Evolutionary conservation across 2,888 invertebrate genomes (phyloP).

Genomic region (Cryptus armator): DNA sequence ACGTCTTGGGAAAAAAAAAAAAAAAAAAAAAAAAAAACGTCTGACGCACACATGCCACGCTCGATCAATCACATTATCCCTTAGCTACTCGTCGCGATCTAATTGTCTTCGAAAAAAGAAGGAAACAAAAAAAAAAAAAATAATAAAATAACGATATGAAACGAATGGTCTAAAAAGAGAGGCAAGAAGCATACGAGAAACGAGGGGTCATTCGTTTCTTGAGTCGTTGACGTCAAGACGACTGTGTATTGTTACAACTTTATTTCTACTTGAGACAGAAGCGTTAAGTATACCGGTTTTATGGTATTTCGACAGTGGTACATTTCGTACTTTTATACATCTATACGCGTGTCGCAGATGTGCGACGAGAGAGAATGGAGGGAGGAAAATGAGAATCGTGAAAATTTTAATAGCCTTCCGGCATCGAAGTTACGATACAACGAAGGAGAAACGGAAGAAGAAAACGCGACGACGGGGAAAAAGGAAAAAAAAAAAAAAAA

Average conservation of each 20-base stretch:
- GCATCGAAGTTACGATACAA: not conserved
- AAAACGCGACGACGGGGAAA: not conserved
- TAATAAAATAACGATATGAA: too few relatives aligned
- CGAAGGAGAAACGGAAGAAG: not conserved
- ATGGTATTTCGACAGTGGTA: not conserved
- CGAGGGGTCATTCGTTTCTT: too few relatives aligned
- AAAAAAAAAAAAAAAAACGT: too few relatives aligned
- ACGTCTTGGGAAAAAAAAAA: too few relatives aligned
- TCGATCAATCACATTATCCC: too few relatives aligned
- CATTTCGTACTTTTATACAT: not conserved
- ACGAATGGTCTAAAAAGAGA: too few relatives aligned
- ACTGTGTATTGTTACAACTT: not conserved
- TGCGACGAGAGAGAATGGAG: not conserved
- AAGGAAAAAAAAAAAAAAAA: constrained; percentile 1
- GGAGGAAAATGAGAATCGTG: constrained; percentile 1
- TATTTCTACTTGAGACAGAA: not conserved
- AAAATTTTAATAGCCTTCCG: constrained; percentile 9
- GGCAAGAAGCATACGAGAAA: too few relatives aligned
- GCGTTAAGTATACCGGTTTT: constrained; percentile 1
- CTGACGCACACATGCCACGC: too few relatives aligned
- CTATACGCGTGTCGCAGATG: not conserved
- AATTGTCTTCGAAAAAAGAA: too few relatives aligned
- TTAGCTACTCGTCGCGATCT: too few relatives aligned
- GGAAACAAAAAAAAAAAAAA: too few relatives aligned
- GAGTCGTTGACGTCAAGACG: too few relatives aligned